A percentile compares a stretch with the other conserved stretches of the same genome.
Evolutionary conservation across 2,888 invertebrate genomes (phyloP).

Genomic region (Subacronicta megacephala): DNA sequence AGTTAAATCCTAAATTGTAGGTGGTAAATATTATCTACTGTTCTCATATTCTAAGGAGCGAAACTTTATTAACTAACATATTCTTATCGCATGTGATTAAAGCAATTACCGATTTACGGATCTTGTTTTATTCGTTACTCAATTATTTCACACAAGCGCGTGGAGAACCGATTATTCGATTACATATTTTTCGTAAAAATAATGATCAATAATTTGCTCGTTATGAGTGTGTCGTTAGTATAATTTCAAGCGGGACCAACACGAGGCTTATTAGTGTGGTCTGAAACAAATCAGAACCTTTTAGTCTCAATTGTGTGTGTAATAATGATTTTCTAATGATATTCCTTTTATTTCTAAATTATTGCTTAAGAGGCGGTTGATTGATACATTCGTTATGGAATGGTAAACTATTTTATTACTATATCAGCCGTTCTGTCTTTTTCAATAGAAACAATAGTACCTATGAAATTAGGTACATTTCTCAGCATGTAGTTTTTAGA

Average conservation of each 20-base stretch:
- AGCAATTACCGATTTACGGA: constrained; percentile 38
- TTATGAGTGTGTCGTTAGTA: constrained; percentile 36
- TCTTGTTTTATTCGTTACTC: constrained; percentile 45
- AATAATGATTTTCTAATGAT: constrained; percentile 17
- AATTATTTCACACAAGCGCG: constrained; percentile 36
- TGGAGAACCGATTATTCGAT: constrained; percentile 46
- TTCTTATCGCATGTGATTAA: constrained; percentile 40
- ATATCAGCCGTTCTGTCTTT: too few relatives aligned
- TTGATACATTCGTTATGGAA: too few relatives aligned
- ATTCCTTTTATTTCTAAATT: constrained; percentile 5
- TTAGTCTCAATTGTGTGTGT: constrained; percentile 15
- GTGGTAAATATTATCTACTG: too few relatives aligned
- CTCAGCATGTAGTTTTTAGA: too few relatives aligned
- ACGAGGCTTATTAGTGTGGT: constrained; percentile 33
- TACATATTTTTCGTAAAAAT: constrained; percentile 48
- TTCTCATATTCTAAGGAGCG: background rate
- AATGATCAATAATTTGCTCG: constrained; percentile 47
- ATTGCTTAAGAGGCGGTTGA: too few relatives aligned
- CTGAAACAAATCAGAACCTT: constrained; percentile 31
- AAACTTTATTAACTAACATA: constrained; percentile 28
- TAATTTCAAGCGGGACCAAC: constrained; percentile 52
- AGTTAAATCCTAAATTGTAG: too few relatives aligned
- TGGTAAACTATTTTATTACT: too few relatives aligned
- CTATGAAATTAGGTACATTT: too few relatives aligned
- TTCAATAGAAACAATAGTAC: too few relatives aligned